A percentile compares a stretch with the other conserved stretches of the same genome.
Conservation (phyloP, 1,140 invertebrate genomes). For the Steinernema khuongi region DNA sequence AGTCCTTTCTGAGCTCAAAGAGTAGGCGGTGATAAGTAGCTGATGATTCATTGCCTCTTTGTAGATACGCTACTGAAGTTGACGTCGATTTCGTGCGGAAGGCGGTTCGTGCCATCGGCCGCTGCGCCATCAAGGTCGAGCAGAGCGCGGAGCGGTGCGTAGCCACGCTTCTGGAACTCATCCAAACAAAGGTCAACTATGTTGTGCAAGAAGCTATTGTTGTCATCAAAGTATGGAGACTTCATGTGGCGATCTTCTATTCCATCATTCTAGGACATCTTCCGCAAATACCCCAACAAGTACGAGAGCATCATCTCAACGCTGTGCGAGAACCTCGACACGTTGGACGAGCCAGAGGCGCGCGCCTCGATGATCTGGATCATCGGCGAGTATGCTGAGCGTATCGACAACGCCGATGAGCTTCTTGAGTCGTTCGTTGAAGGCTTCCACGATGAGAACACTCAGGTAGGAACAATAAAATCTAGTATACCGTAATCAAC, state of each 20-base stretch:
- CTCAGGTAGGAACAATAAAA: constrained; percentile 66
- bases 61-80: constrained; percentile 85
- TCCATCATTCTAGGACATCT: constrained; percentile 72
- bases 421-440: constrained; percentile 94
- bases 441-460: constrained; percentile 99
- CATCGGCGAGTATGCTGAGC: constrained; percentile 93
- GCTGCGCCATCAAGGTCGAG: constrained; percentile 99
- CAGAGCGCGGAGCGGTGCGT: constrained; percentile 96
- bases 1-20: constrained; percentile 94
- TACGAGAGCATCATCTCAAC: constrained; percentile 99
- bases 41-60: constrained; percentile 24
- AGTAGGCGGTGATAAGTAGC: constrained; percentile 65
- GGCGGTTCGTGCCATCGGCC: constrained; percentile 91
- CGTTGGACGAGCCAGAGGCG: constrained; percentile 96
- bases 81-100: constrained; percentile 99
- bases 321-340: constrained; percentile 96
- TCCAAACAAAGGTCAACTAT: constrained; percentile 99
- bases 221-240: constrained; percentile 78
- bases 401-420: constrained; percentile 99
- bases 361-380: constrained; percentile 99
- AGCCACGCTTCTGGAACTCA: constrained; percentile 92
- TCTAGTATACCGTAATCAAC: constrained; percentile 19
- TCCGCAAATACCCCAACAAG: constrained; percentile 98
- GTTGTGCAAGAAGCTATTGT: constrained; percentile 99
- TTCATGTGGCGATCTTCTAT: constrained; percentile 14